phyloP scores from a whole-genome alignment of 2,113 vertebrate species.

The Cranoglanis bouderius region DNA sequence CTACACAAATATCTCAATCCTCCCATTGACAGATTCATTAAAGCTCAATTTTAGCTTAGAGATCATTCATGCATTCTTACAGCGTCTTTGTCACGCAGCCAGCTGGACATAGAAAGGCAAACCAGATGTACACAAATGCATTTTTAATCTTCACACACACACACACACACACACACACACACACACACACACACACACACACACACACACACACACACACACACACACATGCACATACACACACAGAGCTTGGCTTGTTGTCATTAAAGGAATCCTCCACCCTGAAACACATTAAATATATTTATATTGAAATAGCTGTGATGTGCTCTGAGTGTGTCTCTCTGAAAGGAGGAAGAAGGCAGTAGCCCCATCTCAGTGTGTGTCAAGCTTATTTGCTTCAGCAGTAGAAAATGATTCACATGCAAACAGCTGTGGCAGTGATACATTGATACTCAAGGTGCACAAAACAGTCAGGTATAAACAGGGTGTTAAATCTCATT shows the following conservation, averaged over 20 bases:
- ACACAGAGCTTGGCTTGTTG: background rate
- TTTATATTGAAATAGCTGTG: background rate
- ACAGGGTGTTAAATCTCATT: background rate
- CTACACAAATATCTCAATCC: conserved; percentile 45
- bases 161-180: background rate
- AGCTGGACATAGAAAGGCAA: background rate
- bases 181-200: background rate
- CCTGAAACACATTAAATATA: background rate
- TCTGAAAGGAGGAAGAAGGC: background rate
- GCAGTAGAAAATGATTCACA: background rate
- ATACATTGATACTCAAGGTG: background rate
- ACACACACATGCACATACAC: background rate
- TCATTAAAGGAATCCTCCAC: background rate
- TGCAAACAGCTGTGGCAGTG: background rate
- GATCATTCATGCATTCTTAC: conserved; percentile 10
- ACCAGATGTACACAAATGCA: background rate
- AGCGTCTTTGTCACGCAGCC: background rate
- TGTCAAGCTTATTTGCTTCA: conserved; percentile 11
- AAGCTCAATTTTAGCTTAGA: conserved; percentile 20
- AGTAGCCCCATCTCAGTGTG: background rate
- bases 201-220: background rate
- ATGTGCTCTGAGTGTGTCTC: background rate
- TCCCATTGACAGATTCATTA: conserved; percentile 49
- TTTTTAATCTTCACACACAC: background rate
- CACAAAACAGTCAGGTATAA: conserved; percentile 5